A percentile compares a stretch with the other conserved stretches of the same genome.
These are phyloP conservation scores for Menidia menidia DNA, from an alignment of 2,797 vertebrate species.

Conservation along the genomic window DNA sequence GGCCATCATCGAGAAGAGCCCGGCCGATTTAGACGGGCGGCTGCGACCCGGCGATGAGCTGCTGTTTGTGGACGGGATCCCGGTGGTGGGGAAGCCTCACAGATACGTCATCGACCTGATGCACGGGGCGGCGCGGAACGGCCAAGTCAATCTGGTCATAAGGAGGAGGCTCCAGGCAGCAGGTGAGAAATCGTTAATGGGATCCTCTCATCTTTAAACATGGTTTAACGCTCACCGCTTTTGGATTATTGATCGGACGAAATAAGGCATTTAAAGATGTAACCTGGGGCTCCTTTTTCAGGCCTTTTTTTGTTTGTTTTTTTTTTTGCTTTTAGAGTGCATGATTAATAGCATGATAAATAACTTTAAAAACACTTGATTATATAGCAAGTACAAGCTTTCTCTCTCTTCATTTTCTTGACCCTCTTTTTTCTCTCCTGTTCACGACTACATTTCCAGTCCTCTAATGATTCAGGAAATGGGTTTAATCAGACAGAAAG, in stretches of 20 bases:
- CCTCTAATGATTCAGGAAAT: constrained; percentile 39
- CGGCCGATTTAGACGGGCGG: constrained; percentile 94
- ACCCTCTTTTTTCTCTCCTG: neutral
- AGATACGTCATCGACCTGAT: constrained; percentile 98
- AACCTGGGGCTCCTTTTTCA: neutral
- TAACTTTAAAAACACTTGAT: neutral
- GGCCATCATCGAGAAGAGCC: constrained; percentile 97
- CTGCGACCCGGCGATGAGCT: constrained; percentile 96
- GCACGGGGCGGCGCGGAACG: constrained; percentile 94
- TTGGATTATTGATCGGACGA: neutral
- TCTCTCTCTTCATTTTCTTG: neutral
- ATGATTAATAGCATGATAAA: too few relatives aligned
- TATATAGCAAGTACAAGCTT: neutral
- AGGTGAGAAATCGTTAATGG: constrained; percentile 77
- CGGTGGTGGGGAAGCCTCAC: constrained; percentile 95
- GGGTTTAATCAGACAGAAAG: constrained; percentile 47
- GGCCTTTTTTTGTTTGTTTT: too few relatives aligned
- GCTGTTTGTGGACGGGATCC: constrained; percentile 93
- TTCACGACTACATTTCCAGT: constrained; percentile 6
- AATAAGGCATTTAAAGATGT: neutral
- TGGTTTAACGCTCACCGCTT: too few relatives aligned
- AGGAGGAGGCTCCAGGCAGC: constrained; percentile 89
- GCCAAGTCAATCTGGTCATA: constrained; percentile 95
- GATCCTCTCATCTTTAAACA: too few relatives aligned
- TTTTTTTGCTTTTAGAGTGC: too few relatives aligned